These are phyloP conservation scores for Enteromius paludinosus DNA, from an alignment of 2,797 vertebrate genomes.

Conservation along the genomic window DNA sequence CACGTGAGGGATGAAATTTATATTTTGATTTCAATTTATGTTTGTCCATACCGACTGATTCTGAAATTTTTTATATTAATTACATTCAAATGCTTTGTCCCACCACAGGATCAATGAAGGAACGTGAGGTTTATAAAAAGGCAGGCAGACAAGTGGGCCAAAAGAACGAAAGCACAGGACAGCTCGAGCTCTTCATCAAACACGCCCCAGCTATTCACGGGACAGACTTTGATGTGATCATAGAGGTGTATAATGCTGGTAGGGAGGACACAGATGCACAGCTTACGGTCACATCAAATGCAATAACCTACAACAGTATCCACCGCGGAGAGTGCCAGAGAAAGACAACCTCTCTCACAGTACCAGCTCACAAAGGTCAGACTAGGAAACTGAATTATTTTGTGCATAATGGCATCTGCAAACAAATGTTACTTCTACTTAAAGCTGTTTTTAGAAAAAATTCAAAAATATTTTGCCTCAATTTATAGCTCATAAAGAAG, in stretches of 20 bases:
- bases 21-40: not conserved
- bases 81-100: not conserved
- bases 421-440: not conserved
- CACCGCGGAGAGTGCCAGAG: constrained; percentile 71
- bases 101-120: constrained; percentile 76
- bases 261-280: constrained; percentile 60
- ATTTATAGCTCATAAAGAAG: constrained; percentile 74
- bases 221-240: constrained; percentile 80
- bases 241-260: constrained; percentile 77
- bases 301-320: constrained; percentile 76
- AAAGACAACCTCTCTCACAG: constrained; percentile 61
- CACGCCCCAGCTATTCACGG: constrained; percentile 74
- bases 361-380: constrained; percentile 71
- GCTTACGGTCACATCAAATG: constrained; percentile 68
- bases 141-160: constrained; percentile 64
- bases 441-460: not conserved
- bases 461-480: not conserved
- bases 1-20: not conserved
- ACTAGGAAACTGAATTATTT: not conserved
- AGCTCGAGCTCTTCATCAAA: constrained; percentile 74
- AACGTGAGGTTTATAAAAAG: constrained; percentile 77
- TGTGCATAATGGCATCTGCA: not conserved
- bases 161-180: constrained; percentile 8
- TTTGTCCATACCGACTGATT: not conserved
- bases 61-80: not conserved